Base-by-base conservation (phyloP, 2,888 invertebrate species). In the Pardosa pseudoannulata region DNA sequence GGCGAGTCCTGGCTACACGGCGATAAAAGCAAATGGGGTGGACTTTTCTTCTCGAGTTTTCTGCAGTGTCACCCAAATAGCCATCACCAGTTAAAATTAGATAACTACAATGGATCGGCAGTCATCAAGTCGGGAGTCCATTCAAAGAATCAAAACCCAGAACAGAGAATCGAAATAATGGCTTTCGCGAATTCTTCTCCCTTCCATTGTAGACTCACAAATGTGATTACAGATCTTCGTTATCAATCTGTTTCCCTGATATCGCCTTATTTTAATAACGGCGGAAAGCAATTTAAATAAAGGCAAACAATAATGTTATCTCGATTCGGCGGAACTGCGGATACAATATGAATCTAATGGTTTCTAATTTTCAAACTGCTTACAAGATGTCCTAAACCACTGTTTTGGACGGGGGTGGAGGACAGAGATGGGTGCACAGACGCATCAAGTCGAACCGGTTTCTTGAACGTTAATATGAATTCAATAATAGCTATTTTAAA, bases 91-190 rank as follows among this genome's bases (percentile, higher is more conserved):
- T n/a, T 65, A n/a, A 28, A 65, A 29, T 65, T 31, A 65, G 65
- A 29, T 29, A 31, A 23, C 56, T 19, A 56, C 56, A 56, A 23
- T 23, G 56, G 23, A 56, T 56, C 56, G 56, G n/a, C 56, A 56
- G 56, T 56, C 56, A 56, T 56, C 56, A 56, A 56, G 46, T 46
- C n/a, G 7, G 46, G 11, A 46, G 56, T 23, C 56, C 56, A 56
- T 56, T 56, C 23, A 56, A 56, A 56, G 56, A 56, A 56, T 56
- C 56, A 56, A 23, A 56, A 2, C 23, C 2, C 23, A 19, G 56
- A 56, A n/a, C n/a, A n/a, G n/a, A n/a, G n/a, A n/a, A 46, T 56
- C 56, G 56, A 56, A 56, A 56, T 56, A 56, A 56, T 56, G 56
- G 23, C 56, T 23, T n/a, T n/a, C 23, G 23, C 3, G 11, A 23